phyloP scores from a whole-genome alignment of 2,797 vertebrate genomes.

The Lepus oiostolus region DNA sequence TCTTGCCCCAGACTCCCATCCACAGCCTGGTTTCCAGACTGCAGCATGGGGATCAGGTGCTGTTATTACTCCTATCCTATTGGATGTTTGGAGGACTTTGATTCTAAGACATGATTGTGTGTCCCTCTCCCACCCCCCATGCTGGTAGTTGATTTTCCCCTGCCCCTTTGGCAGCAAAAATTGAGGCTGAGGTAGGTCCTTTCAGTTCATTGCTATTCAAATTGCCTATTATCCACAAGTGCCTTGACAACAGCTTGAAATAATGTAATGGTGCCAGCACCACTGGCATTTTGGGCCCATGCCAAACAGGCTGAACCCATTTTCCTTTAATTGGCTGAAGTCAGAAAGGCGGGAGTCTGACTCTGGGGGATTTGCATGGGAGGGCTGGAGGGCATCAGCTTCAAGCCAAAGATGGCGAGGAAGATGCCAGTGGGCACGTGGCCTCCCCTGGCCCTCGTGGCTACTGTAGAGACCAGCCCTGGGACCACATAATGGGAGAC shows the following conservation, averaged over 20 bases:
- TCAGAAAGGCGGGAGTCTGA: slow-evolving; percentile 50
- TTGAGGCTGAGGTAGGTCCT: slow-evolving; percentile 62
- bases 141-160: background rate
- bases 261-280: slow-evolving; percentile 59
- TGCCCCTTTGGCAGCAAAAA: slow-evolving; percentile 52
- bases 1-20: background rate
- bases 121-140: background rate
- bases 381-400: background rate
- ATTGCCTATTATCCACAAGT: slow-evolving; percentile 68
- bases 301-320: slow-evolving; percentile 31
- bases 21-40: slow-evolving; percentile 1
- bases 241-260: slow-evolving; percentile 68
- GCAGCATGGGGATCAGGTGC: background rate
- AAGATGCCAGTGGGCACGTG: background rate
- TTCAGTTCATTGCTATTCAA: slow-evolving; percentile 74
- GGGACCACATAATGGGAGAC: slow-evolving; percentile 10
- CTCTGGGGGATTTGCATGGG: background rate
- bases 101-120: background rate
- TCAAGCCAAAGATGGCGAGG: background rate
- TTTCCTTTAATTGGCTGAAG: slow-evolving; percentile 68
- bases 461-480: slow-evolving; percentile 22
- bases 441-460: background rate
- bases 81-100: slow-evolving; percentile 49
- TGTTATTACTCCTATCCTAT: slow-evolving; percentile 17
- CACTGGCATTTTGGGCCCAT: background rate